A percentile compares a stretch with the other conserved stretches of the same genome.
phyloP scores from a whole-genome alignment of 2,797 vertebrate species.

The Aphelocoma californica region DNA sequence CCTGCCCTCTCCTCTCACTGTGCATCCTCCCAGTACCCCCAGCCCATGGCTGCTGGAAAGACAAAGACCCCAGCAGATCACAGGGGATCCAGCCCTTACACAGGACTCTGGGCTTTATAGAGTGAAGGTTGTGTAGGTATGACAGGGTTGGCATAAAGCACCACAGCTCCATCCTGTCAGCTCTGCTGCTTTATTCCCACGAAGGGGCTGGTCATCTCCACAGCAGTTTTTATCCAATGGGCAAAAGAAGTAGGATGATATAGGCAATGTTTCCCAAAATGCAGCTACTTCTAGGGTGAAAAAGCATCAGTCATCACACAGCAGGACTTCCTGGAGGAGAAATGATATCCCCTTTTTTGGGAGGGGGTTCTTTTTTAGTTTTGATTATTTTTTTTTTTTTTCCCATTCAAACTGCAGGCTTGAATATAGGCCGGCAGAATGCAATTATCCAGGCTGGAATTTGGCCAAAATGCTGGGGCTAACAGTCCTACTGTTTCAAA shows the following conservation, averaged over 20 bases:
- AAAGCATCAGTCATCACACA: not conserved
- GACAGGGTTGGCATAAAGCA: not conserved
- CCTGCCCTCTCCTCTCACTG: not conserved
- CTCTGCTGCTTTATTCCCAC: not conserved
- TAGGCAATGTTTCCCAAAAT: not conserved
- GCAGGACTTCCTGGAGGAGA: not conserved
- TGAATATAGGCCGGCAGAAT: constrained; percentile 65
- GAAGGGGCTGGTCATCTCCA: not conserved
- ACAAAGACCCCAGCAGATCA: not conserved
- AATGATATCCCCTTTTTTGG: not conserved
- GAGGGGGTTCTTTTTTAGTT: not conserved
- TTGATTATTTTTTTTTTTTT: not conserved
- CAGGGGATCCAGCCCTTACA: not conserved
- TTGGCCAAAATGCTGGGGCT: constrained; percentile 63
- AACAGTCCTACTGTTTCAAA: constrained; percentile 71
- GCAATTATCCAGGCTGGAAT: constrained; percentile 70
- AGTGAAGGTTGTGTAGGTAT: not conserved
- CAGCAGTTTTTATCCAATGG: not conserved
- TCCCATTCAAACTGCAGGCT: constrained; percentile 30
- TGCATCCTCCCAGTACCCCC: not conserved
- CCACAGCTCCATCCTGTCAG: not conserved
- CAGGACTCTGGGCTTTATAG: not conserved
- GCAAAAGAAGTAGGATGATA: not conserved
- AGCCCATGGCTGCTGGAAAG: not conserved
- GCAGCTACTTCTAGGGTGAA: not conserved